phyloP scores from a whole-genome alignment of 2,797 vertebrate species.

The Kryptolebias ocellatus region DNA sequence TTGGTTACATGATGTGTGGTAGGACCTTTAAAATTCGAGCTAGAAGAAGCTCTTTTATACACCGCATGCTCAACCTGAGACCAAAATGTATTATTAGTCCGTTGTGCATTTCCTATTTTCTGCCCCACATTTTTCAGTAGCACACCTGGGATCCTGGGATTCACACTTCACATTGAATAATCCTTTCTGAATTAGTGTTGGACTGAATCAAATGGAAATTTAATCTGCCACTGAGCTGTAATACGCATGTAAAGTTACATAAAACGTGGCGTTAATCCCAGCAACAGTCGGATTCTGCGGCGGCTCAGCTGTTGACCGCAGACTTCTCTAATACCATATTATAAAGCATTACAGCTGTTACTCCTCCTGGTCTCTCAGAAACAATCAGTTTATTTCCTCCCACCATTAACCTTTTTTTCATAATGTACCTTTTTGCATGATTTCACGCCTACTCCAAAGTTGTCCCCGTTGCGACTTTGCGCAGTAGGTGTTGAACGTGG shows the following conservation, averaged over 20 bases:
- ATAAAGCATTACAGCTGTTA: slow-evolving; percentile 44
- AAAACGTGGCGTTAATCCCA: slow-evolving; percentile 63
- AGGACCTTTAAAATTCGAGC: no score
- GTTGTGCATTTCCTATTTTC: background rate
- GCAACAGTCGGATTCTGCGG: slow-evolving; percentile 36
- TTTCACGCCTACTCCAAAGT: slow-evolving; percentile 38
- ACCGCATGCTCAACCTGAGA: no score
- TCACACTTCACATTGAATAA: slow-evolving; percentile 39
- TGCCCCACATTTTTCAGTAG: slow-evolving; percentile 17
- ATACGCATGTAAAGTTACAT: slow-evolving; percentile 52
- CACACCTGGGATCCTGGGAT: slow-evolving; percentile 27
- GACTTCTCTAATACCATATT: slow-evolving; percentile 47
- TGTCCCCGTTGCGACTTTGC: background rate
- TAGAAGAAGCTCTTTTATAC: no score
- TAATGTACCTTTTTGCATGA: slow-evolving; percentile 12
- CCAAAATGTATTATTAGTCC: no score
- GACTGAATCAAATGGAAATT: slow-evolving; percentile 44
- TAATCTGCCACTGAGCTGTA: slow-evolving; percentile 54
- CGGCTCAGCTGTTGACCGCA: slow-evolving; percentile 33
- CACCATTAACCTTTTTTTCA: background rate
- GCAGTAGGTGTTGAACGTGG: background rate
- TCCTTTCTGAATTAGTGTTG: slow-evolving; percentile 41
- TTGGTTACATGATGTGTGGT: background rate
- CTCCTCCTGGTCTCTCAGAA: slow-evolving; percentile 24
- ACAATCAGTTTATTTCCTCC: slow-evolving; percentile 34